Evolutionary conservation across 1,140 invertebrate species (phyloP).

Genomic region (Aradophagus sp.): DNA sequence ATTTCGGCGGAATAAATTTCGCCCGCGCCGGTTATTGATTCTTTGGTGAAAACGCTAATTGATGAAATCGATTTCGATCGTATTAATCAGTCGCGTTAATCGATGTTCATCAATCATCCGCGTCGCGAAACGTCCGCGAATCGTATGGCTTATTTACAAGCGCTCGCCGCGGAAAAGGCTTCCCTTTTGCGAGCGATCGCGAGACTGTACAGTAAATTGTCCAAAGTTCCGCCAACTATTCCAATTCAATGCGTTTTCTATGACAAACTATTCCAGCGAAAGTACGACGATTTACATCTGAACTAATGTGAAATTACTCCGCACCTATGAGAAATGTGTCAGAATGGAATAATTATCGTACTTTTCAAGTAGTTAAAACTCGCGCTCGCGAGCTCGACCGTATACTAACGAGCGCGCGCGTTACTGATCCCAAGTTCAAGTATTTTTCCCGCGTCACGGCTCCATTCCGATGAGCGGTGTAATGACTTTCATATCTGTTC

Average conservation of each 20-base stretch:
- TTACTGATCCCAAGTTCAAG: slow-evolving; percentile 32
- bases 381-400: slow-evolving; percentile 18
- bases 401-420: slow-evolving; percentile 33
- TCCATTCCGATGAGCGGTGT: too few species aligned
- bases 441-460: too few species aligned
- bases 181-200: too few species aligned
- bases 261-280: slow-evolving; percentile 45
- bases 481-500: too few species aligned
- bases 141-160: neutral
- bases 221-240: slow-evolving; percentile 38
- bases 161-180: slow-evolving; percentile 1
- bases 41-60: too few species aligned
- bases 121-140: too few species aligned
- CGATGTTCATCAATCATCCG: too few species aligned
- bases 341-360: slow-evolving; percentile 53
- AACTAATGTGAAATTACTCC: slow-evolving; percentile 50
- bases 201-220: slow-evolving; percentile 25
- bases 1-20: too few species aligned
- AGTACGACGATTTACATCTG: slow-evolving; percentile 47
- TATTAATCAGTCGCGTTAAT: neutral
- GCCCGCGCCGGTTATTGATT: too few species aligned
- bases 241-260: slow-evolving; percentile 42
- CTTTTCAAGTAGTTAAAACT: slow-evolving; percentile 51
- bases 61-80: too few species aligned
- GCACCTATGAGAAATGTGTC: slow-evolving; percentile 51